Conservation (phyloP, 2,797 vertebrate genomes). For the Typhlichthys eigenmanni region DNA sequence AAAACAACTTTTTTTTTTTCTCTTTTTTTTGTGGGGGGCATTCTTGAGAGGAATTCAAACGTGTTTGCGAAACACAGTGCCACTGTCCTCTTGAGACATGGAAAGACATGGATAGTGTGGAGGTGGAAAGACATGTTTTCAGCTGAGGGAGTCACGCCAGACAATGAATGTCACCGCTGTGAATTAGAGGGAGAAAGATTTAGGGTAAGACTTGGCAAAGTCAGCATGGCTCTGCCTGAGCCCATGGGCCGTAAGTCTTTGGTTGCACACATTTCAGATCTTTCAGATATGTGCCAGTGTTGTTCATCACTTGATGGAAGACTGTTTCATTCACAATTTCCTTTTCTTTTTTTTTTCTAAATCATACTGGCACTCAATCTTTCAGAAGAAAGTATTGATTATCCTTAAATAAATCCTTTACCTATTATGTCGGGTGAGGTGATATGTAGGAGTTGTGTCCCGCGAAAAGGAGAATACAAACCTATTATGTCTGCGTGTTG, state of each 20-base stretch:
- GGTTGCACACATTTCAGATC: constrained; percentile 52
- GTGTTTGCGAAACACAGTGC: no score
- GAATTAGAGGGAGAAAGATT: constrained; percentile 33
- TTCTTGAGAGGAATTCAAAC: no score
- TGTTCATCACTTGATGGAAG: constrained; percentile 59
- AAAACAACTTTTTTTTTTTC: no score
- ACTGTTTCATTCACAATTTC: constrained; percentile 59
- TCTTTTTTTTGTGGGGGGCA: no score
- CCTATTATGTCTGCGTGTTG: constrained; percentile 13
- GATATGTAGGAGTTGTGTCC: constrained; percentile 42
- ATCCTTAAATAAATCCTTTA: constrained; percentile 38
- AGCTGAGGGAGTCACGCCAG: constrained; percentile 11
- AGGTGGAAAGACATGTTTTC: constrained; percentile 31
- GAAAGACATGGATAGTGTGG: constrained; percentile 13
- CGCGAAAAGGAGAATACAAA: no score
- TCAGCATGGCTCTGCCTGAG: constrained; percentile 27
- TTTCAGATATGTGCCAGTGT: constrained; percentile 47
- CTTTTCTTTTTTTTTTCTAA: no score
- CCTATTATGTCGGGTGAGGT: constrained; percentile 55
- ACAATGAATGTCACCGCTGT: constrained; percentile 30
- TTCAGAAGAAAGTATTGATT: constrained; percentile 68
- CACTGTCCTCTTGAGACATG: constrained; percentile 31
- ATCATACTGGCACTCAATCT: constrained; percentile 43
- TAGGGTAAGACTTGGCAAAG: constrained; percentile 30
- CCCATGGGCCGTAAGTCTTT: constrained; percentile 45